phyloP scores from a whole-genome alignment of 2,797 vertebrate genomes.

The Etheostoma nigrum region DNA sequence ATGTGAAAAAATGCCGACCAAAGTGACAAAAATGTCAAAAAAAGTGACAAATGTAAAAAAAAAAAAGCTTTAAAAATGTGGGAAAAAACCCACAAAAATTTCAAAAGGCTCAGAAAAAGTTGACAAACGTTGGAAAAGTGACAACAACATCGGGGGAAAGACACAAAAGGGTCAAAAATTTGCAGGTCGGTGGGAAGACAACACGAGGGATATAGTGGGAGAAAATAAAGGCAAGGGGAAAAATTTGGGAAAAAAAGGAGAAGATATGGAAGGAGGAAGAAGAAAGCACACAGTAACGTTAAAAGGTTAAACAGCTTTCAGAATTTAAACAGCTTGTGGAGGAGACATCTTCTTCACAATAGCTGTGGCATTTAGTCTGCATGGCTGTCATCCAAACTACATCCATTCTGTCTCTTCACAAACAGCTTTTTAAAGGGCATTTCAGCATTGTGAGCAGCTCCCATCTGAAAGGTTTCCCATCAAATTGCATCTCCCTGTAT shows the following conservation, averaged over 20 bases:
- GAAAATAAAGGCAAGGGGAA: not conserved
- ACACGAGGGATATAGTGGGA: not conserved
- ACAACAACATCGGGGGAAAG: no score
- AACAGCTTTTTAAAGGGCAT: not conserved
- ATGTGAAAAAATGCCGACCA: no score
- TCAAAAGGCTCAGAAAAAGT: no score
- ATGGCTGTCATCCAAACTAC: not conserved
- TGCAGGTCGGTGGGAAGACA: no score
- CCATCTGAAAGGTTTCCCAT: not conserved
- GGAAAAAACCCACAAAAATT: no score
- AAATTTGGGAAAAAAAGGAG: not conserved
- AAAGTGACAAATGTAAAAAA: no score
- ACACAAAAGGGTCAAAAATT: no score
- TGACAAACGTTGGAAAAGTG: no score
- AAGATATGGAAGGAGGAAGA: not conserved
- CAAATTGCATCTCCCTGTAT: not conserved
- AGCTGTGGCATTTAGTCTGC: constrained; percentile 15
- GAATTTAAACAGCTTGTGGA: constrained; percentile 9
- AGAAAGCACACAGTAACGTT: not conserved
- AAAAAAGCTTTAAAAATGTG: no score
- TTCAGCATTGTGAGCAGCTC: not conserved
- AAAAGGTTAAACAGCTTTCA: not conserved
- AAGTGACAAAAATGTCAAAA: no score
- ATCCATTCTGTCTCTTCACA: constrained; percentile 3
- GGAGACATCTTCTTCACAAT: not conserved